Evolutionary conservation across 1,140 invertebrate species (phyloP), one percentile per base, ranked within the genome.

Genomic region (Hermetia illucens): DNA sequence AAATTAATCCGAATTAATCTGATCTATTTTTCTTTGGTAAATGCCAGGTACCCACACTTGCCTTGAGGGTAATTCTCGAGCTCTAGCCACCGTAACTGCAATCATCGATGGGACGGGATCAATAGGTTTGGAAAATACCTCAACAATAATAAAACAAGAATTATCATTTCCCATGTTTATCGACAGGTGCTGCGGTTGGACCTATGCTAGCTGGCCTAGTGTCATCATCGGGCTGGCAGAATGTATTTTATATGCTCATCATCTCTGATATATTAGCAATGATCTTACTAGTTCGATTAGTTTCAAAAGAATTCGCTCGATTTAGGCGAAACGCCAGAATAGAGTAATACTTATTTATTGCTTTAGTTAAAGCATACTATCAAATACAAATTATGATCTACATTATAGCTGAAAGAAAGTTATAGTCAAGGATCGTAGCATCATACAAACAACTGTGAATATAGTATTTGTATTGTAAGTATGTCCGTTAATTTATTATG

Each of bases 41-140:
- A n/a, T n/a, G n/a, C n/a, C n/a, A 64, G 64, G 70, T 32, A 69
- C 86, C 2, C 90, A 95, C 67, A 71, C 76, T 40, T 82, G 77
- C 42, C 65, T 96, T 27, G 71, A 77, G 37, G 82, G 82, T 1
- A 89, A 90, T 65, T 66, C 86, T 0, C 87, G 83, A 62, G 92
- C 92, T 9, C 59, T 97, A 31, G 90, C 92, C 3, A 96, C 92
- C 2, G 92, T 97, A 1, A 91, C 92, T 10, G 87, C 92, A 8
- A 94, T 97, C 46, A 95, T 97, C 38, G 93, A 96, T 65, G 92
- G 92, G 22, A 96, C 90, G 4, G 91, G 91, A 1, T 92, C 87
- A 35, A 79, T 93, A 39, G 82, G 80, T 82, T 10, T n/a, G 9
- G 13, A 27, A 35, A 4, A 10, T 34, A 38, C 30, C 9, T 24